Conservation (phyloP, 2,113 vertebrate genomes). For the Indri indri region DNA sequence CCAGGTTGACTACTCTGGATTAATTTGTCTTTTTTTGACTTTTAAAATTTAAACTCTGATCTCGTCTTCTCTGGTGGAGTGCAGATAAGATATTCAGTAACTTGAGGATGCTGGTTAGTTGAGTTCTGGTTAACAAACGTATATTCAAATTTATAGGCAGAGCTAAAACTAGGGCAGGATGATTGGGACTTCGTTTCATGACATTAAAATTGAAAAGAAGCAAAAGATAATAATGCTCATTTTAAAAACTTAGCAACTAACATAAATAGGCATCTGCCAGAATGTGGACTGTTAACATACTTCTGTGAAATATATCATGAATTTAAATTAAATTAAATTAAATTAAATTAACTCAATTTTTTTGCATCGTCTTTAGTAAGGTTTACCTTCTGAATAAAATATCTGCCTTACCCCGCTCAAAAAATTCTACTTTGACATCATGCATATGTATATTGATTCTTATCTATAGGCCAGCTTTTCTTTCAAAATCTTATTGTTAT, state of each 20-base stretch:
- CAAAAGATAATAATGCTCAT: neutral
- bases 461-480: neutral
- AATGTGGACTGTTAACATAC: neutral
- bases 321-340: constrained; percentile 1
- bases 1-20: neutral
- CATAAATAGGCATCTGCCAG: neutral
- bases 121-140: neutral
- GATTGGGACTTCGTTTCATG: neutral
- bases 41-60: constrained; percentile 27
- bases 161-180: neutral
- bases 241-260: neutral
- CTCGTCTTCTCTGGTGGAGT: neutral
- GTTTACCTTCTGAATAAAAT: neutral
- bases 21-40: neutral
- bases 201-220: neutral
- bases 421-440: neutral
- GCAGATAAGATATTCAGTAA: neutral
- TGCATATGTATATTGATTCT: neutral
- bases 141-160: constrained; percentile 7
- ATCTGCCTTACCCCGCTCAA: neutral
- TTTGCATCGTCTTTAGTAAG: neutral
- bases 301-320: neutral
- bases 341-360: neutral
- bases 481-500: neutral
- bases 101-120: neutral